These are phyloP conservation scores for Zeuzera pyrina DNA, from an alignment of 2,888 invertebrate genomes.

Conservation along the genomic window DNA sequence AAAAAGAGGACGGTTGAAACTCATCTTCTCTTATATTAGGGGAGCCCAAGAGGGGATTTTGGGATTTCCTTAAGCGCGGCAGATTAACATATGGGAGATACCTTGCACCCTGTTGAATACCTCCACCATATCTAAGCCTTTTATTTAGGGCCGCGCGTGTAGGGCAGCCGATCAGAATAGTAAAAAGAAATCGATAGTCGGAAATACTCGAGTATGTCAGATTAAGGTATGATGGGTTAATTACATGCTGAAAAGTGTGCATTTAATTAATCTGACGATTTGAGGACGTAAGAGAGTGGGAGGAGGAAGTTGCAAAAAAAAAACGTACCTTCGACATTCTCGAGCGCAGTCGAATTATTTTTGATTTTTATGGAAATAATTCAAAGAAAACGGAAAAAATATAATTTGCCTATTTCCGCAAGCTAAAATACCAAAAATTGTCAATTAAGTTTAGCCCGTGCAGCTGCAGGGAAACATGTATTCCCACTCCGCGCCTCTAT, in stretches of 20 bases:
- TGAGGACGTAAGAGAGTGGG: slow-evolving; percentile 5
- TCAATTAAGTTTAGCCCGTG: slow-evolving; percentile 2
- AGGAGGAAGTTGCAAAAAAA: slow-evolving; percentile 9
- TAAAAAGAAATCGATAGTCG: slow-evolving; percentile 5
- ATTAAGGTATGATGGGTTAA: slow-evolving; percentile 8
- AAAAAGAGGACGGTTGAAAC: no score
- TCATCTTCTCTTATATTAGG: no score
- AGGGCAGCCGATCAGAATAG: slow-evolving; percentile 7
- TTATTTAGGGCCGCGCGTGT: slow-evolving; percentile 2
- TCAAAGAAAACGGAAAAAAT: slow-evolving; percentile 4
- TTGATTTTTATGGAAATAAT: slow-evolving; percentile 3
- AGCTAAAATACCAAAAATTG: slow-evolving; percentile 4
- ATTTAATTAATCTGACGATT: slow-evolving; percentile 9
- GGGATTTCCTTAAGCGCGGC: no score
- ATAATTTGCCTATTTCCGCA: slow-evolving; percentile 5
- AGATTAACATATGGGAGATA: no score
- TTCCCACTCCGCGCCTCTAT: background rate
- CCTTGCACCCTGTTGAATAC: no score
- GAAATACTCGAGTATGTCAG: slow-evolving; percentile 7
- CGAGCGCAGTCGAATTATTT: slow-evolving; percentile 6
- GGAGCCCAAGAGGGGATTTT: no score
- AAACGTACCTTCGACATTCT: slow-evolving; percentile 8
- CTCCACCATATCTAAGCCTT: slow-evolving; percentile 5
- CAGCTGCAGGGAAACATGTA: slow-evolving; percentile 4
- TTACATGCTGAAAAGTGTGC: slow-evolving; percentile 8